Base-by-base conservation (phyloP, 2,888 invertebrate species). In the Patella ulyssiponensis region DNA sequence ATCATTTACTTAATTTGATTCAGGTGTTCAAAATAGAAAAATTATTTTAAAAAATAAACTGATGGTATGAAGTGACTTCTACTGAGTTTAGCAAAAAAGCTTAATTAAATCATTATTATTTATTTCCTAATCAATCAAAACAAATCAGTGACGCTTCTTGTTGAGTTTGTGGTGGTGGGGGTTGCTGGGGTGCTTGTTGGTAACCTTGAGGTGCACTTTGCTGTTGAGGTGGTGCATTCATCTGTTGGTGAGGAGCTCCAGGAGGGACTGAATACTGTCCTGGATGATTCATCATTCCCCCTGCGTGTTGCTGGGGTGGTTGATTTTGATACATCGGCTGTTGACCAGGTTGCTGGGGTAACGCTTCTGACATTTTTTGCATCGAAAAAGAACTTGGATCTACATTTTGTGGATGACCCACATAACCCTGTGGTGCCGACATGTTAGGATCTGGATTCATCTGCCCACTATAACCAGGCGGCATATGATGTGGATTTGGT, bases 281-380 rank as follows among this genome's bases (percentile, higher is more conserved):
- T 23, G 52, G 51, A 73, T 73, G 71, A 23, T 58, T 52, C 71
- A 72, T 56, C 69, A 58, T 52, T 20, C 20, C 52, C 12, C 52
- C 51, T 9, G 51, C 51, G 12, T 56, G 74, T 53, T 73, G 64
- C 53, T 58, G 69, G 53, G 74, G 58, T 74, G 71, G 72, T 54
- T n/a, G 56, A 52, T 58, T 44, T 51, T 74, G 64, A 17, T 72
- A 58, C 73, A 54, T 70, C 5, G 52, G 44, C 17, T 74, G 69
- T 44, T 69, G 20, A 27, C 17, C 3, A 51, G 52, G 27, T 11
- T 69, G 70, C 71, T 75, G 78, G 69, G 74, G 52, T 78, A 78
- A 23, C 77, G 77, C 74, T 78, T 76, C 69, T 82, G 82, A 52
- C 71, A 69, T 72, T 82, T 82, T n/a, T 79, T 81, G 54, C 77